Conservation (phyloP, 2,888 invertebrate genomes). For the Cancer borealis region DNA sequence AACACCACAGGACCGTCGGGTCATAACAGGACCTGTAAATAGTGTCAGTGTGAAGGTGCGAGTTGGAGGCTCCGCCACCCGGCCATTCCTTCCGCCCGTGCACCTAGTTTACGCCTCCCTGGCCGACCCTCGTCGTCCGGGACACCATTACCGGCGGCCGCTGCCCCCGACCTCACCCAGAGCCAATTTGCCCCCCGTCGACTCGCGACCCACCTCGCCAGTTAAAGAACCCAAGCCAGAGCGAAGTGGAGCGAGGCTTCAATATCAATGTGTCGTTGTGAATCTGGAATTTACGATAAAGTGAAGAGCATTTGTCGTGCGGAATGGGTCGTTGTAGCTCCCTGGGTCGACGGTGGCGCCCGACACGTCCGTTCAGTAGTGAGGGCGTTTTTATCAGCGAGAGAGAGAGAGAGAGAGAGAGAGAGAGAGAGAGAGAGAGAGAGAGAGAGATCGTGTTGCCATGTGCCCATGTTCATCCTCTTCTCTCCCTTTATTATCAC, state of each 20-base stretch:
- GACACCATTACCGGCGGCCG: conserved; percentile 50
- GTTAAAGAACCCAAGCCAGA: conserved; percentile 38
- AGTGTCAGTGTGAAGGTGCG: conserved; percentile 7
- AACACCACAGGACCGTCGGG: background rate
- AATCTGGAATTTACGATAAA: conserved; percentile 41
- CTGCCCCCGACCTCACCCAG: conserved; percentile 7
- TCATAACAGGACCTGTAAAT: conserved; percentile 42
- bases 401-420: conserved; percentile 5
- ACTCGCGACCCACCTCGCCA: conserved; percentile 28
- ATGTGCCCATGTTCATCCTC: background rate
- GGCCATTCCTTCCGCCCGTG: conserved; percentile 49
- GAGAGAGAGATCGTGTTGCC: conserved; percentile 26
- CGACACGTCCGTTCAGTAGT: background rate
- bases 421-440: conserved; percentile 27
- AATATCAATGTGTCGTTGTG: conserved; percentile 48
- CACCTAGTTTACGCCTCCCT: conserved; percentile 53
- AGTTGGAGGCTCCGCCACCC: background rate
- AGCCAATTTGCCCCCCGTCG: conserved; percentile 42
- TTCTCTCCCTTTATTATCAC: background rate
- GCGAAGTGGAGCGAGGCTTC: conserved; percentile 31
- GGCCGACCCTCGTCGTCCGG: conserved; percentile 51
- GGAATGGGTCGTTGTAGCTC: conserved; percentile 41
- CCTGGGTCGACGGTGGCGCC: conserved; percentile 33
- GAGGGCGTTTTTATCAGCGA: background rate
- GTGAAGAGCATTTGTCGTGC: conserved; percentile 39